Percentiles rank a stretch among this genome's conserved stretches.
Conservation (phyloP, 1,140 invertebrate species). For the Drosophila lacteicornis region DNA sequence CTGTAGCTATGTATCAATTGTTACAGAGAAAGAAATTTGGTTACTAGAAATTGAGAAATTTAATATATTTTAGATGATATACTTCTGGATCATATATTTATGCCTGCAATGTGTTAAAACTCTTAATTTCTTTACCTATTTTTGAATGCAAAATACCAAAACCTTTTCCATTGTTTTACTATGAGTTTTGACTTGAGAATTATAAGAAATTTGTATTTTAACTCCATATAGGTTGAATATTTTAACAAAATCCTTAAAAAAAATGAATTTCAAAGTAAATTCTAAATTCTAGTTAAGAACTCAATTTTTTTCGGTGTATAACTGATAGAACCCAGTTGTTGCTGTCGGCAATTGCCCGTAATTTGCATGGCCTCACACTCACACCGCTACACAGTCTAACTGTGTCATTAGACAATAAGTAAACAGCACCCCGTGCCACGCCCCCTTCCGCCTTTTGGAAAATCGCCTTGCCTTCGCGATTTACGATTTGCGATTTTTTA, state of each 20-base stretch:
- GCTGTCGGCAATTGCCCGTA: constrained; percentile 58
- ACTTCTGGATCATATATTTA: too few species aligned
- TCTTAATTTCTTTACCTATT: too few species aligned
- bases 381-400: constrained; percentile 36
- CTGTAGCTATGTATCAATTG: neutral
- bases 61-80: neutral
- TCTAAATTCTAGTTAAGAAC: rapidly evolving
- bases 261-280: neutral
- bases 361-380: constrained; percentile 63
- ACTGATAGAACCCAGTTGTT: constrained; percentile 5
- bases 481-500: constrained; percentile 6
- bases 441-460: neutral
- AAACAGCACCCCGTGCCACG: constrained; percentile 1
- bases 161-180: too few species aligned
- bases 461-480: constrained; percentile 34
- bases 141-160: too few species aligned
- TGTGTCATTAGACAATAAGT: constrained; percentile 60
- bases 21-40: neutral
- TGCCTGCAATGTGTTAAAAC: too few species aligned
- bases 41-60: too few species aligned
- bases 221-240: neutral
- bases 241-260: too few species aligned
- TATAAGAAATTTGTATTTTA: neutral
- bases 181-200: neutral
- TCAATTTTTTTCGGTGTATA: constrained; percentile 1